Evolutionary conservation across 2,113 vertebrate genomes (phyloP), one percentile per base, ranked within the genome.

Genomic region (Formicarius rufipectus): DNA sequence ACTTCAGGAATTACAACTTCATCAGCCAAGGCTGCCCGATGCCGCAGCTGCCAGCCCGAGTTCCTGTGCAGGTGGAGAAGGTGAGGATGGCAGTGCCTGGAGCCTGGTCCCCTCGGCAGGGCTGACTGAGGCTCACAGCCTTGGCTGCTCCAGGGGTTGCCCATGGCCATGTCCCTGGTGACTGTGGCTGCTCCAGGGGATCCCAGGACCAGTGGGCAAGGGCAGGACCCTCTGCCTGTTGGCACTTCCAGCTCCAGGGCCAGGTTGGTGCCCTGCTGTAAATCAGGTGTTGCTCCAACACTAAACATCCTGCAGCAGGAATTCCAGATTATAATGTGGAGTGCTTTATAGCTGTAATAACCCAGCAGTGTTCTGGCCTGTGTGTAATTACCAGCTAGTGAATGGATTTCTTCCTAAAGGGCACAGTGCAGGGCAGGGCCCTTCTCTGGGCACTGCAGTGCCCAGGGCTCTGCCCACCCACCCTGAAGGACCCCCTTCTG

Each of bases 81-180:
- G 68, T 15, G 66, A 52, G 85, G 79, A 3, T 2, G 33, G 67
- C 74, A 40, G n/a, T 6, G 28, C 74, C 37, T 0, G 0, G 4
- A 11, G 39, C 63, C 64, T 0, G 59, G 12, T 22, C 4, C 55
- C 67, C 47, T 60, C 15, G n/a, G n/a, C n/a, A n/a, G n/a, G n/a
- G n/a, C n/a, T n/a, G n/a, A n/a, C n/a, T n/a, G n/a, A n/a, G 67
- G 42, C 21, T 63, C 72, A 21, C 1, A 44, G 60, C 19, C 60
- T 35, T 7, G 11, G 37, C 58, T 27, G 35, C 40, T 33, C 27
- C 0, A 9, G 7, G 63, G 40, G 15, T 2, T 24, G 42, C 28
- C 7, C 56, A 0, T 1, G 10, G 58, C 13, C 19, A 0, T 9
- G 1, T 20, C 37, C 55, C 62, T 1, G 7, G 14, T 2, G 42